These are phyloP conservation scores for Sinhomidia bicolor DNA, from an alignment of 2,888 invertebrate species.

Conservation along the genomic window DNA sequence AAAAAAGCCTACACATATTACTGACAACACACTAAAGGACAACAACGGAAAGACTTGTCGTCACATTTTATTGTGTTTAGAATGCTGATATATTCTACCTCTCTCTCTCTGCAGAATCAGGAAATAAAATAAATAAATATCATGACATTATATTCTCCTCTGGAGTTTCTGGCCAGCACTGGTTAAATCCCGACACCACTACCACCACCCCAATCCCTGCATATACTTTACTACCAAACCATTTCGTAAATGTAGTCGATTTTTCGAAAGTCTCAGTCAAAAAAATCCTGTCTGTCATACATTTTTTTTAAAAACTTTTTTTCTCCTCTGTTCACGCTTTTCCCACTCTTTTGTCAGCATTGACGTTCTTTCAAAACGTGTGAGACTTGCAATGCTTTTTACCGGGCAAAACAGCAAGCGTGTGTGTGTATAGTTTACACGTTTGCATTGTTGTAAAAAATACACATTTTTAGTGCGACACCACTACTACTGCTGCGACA, in stretches of 20 bases:
- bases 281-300: background rate
- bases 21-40: background rate
- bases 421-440: background rate
- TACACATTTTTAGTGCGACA: background rate
- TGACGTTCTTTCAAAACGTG: background rate
- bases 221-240: no score
- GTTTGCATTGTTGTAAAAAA: background rate
- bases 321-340: background rate
- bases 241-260: no score
- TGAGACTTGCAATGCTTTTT: no score
- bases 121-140: no score
- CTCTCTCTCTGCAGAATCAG: no score
- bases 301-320: background rate
- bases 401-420: background rate
- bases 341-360: background rate
- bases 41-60: constrained; percentile 36
- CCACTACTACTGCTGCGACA: background rate
- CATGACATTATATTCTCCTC: no score
- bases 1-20: background rate
- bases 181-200: no score
- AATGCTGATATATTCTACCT: constrained; percentile 42
- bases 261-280: no score
- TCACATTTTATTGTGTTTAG: constrained; percentile 57
- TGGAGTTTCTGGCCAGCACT: no score
- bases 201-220: no score